These are phyloP conservation scores for Danio kyathit DNA, from an alignment of 2,797 vertebrate genomes.

Conservation along the genomic window DNA sequence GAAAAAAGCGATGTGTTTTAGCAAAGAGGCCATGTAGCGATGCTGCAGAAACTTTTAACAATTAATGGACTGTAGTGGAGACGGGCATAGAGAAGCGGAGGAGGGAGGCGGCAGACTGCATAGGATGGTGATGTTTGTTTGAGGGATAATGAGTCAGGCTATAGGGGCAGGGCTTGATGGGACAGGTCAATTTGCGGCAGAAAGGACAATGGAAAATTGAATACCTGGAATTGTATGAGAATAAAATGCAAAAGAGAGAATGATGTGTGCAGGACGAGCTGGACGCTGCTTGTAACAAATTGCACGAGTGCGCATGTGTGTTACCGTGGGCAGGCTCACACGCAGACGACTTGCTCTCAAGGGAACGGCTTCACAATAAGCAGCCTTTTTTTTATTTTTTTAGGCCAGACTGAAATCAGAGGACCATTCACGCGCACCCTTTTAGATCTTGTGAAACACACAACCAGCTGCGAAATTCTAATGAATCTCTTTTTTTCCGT, in stretches of 20 bases:
- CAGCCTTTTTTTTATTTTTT: conserved; percentile 32
- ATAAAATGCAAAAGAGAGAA: conserved; percentile 4
- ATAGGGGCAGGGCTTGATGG: conserved; percentile 16
- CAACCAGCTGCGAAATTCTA: not conserved
- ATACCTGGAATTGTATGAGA: conserved; percentile 1
- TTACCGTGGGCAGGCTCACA: conserved; percentile 16
- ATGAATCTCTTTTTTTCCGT: not conserved
- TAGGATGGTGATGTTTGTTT: conserved; percentile 43
- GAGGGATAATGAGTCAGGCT: conserved; percentile 12
- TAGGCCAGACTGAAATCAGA: conserved; percentile 35
- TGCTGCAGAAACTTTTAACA: conserved; percentile 70
- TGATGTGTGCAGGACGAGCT: not conserved
- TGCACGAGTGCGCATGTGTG: conserved; percentile 33
- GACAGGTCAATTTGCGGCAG: conserved; percentile 2
- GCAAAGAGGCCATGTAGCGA: conserved; percentile 39
- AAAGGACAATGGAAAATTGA: not conserved
- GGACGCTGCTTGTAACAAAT: not conserved
- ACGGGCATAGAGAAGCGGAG: conserved; percentile 27
- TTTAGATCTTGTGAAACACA: conserved; percentile 9
- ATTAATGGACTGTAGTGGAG: conserved; percentile 59
- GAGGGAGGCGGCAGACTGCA: conserved; percentile 46
- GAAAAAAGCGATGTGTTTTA: conserved; percentile 43
- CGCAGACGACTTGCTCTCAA: conserved; percentile 39
- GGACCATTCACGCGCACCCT: not conserved
- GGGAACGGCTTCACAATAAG: conserved; percentile 41